phyloP scores from a whole-genome alignment of 2,113 vertebrate genomes.

The Hiodon alosoides region DNA sequence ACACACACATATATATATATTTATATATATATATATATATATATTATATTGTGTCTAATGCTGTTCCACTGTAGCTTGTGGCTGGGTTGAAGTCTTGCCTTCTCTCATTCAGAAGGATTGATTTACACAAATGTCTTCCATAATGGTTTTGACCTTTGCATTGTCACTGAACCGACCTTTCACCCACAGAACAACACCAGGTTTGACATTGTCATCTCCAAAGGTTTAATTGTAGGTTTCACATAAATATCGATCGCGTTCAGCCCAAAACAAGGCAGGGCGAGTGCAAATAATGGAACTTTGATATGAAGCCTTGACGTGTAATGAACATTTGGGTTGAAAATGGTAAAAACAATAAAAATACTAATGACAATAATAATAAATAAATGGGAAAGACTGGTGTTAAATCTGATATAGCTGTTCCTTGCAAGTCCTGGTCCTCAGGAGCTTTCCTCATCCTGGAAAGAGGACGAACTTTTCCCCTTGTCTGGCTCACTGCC shows the following conservation, averaged over 20 bases:
- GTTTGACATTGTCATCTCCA: constrained; percentile 58
- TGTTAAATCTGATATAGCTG: too few relatives aligned
- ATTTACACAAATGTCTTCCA: constrained; percentile 43
- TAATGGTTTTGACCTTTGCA: constrained; percentile 64
- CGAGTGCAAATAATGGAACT: constrained; percentile 19
- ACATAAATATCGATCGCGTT: constrained; percentile 54
- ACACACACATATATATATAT: too few relatives aligned
- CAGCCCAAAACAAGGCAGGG: constrained; percentile 35
- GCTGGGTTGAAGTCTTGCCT: neutral
- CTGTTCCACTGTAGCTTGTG: neutral
- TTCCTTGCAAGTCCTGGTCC: too few relatives aligned
- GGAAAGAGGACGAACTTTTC: too few relatives aligned
- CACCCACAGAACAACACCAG: constrained; percentile 48
- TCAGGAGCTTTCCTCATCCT: too few relatives aligned
- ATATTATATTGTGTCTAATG: neutral
- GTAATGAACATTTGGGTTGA: neutral
- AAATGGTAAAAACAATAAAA: too few relatives aligned
- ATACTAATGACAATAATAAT: too few relatives aligned
- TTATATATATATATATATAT: neutral
- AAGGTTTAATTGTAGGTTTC: constrained; percentile 37
- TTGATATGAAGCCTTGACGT: neutral
- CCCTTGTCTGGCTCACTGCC: too few relatives aligned
- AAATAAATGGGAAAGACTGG: too few relatives aligned
- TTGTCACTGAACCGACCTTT: constrained; percentile 61
- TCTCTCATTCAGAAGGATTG: constrained; percentile 36